Evolutionary conservation across 2,113 vertebrate species (phyloP), one percentile per base, ranked within the genome.

Genomic region (Pygoscelis antarcticus): DNA sequence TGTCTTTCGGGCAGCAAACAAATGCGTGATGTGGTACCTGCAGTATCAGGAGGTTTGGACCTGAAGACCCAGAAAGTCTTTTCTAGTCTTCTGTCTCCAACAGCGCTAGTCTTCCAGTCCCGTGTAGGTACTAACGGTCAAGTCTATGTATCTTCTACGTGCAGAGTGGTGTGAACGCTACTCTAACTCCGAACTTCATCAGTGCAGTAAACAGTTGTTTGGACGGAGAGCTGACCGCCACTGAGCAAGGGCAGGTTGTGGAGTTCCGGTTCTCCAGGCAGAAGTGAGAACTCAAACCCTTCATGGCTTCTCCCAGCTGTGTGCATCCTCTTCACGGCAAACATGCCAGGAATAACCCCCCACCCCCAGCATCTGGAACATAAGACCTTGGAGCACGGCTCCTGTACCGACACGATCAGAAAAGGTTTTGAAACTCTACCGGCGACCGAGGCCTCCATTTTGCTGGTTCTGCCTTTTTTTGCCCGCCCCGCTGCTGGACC

Each of bases 181-280:
- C 16, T 14, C 55, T 10, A 18, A 14, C 27, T 11, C 69, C 18
- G 25, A 75, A 20, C n/a, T 40, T 22, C 2, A 0, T 25, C 1
- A n/a, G 11, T 2, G 29, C 0, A 5, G 32, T 6, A 0, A 46
- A 23, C 14, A 15, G 34, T 2, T 0, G 0, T 16, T 51, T 40
- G 49, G 57, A 32, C 0, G 1, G n/a, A 60, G 19, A 46, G 40
- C 51, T 2, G 22, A 30, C 26, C 18, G 7, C 9, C 54, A 16
- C 1, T 0, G 1, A 29, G 17, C 61, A 51, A 25, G 29, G 38
- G 1, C 32, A 20, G 20, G 52, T 5, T 2, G 32, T 10, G 25
- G 21, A 32, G 25, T 44, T 16, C 34, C 42, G 42, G 42, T 30
- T 46, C 49, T 68, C 29, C 46, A 2, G 7, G 36, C 64, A 55